Evolutionary conservation across 2,888 invertebrate genomes (phyloP), one percentile per base, ranked within the genome.

Genomic region (Agrochola lota): DNA sequence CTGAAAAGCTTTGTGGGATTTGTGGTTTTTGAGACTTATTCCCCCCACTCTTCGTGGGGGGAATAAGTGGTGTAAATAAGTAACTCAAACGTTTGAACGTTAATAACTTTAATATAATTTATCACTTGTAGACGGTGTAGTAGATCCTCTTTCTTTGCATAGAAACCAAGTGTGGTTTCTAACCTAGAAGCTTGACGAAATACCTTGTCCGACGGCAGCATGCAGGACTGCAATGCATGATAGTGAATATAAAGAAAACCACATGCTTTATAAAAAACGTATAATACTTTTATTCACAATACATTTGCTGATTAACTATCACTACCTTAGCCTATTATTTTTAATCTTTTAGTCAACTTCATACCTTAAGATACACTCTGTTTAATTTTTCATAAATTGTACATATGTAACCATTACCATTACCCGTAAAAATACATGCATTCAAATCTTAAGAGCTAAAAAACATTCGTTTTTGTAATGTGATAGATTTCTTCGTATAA

Each of bases 371-470:
- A 40, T 23, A 40, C 11, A n/a, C 7, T 40, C 9, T 7, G 7
- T 43, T 68, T 15, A 6, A 4, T 26, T 30, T 55, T 55, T 43
- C 23, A 59, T 20, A 57, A 81, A 75, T 74, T 77, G 9, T 15
- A 59, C 57, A 2, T 59, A 43, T 3, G 7, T 52, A 52, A 60
- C 64, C 64, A 52, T 57, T 64, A 79, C 84, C 79, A 43, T 20
- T 57, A 84, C 70, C 71, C 79, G 62, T 71, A 84, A 84, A 84
- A 70, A 60, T 35, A 55, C 23, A 55, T 59, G 23, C 26, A 4
- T 66, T 15, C 7, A 52, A 49, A 67, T 52, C 11, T 60, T 8
- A 26, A 46, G 9, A 43, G 8, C 3, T 17, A 43, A 52, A 75
- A 23, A n/a, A n/a, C 17, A n/a, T n/a, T 30, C 0, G 4, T 5